These are phyloP conservation scores for Lynx canadensis DNA, from an alignment of 2,113 vertebrate species.

Conservation along the genomic window DNA sequence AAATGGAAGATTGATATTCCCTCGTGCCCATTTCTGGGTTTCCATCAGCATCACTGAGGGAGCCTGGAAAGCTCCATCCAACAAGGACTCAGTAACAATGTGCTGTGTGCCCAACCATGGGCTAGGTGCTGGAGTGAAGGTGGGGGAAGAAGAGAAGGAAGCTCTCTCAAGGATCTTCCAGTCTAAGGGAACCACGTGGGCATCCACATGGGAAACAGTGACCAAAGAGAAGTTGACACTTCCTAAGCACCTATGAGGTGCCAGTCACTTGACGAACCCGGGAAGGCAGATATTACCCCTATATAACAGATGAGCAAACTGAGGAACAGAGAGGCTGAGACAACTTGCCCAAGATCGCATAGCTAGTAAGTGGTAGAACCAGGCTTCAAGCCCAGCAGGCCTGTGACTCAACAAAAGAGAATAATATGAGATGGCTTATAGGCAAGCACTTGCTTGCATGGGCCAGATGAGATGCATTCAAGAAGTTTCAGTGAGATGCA, in stretches of 20 bases:
- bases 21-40: not conserved
- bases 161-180: not conserved
- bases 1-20: not conserved
- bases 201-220: not conserved
- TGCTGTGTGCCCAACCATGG: not conserved
- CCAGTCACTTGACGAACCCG: not conserved
- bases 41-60: not conserved
- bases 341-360: not conserved
- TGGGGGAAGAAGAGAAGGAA: not conserved
- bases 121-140: not conserved
- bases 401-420: not conserved
- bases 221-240: not conserved
- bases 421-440: not conserved
- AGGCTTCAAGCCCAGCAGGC: conserved; percentile 5
- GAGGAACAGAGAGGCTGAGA: not conserved
- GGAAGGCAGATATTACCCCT: not conserved
- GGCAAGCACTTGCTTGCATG: not conserved
- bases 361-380: not conserved
- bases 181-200: not conserved
- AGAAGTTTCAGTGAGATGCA: not conserved
- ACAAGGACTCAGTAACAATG: not conserved
- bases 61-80: not conserved
- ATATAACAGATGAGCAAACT: not conserved
- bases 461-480: not conserved
- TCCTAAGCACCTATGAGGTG: not conserved